These are phyloP conservation scores for Leiothrix lutea DNA, from an alignment of 2,113 vertebrate species.

Conservation along the genomic window DNA sequence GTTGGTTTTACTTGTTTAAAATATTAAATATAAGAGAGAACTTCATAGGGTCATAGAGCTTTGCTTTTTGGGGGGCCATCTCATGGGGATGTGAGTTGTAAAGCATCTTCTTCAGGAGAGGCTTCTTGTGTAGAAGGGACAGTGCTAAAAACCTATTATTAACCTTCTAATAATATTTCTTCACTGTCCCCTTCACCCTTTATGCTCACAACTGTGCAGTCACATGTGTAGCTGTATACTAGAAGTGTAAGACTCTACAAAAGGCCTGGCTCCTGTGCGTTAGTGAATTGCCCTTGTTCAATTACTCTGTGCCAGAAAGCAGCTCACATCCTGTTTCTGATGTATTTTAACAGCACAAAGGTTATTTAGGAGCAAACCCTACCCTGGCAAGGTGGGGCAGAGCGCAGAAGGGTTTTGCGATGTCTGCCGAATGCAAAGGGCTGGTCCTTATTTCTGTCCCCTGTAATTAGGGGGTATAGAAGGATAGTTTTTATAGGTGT, in stretches of 20 bases:
- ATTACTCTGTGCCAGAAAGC: constrained; percentile 42
- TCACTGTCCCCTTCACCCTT: neutral
- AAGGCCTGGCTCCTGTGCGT: constrained; percentile 4
- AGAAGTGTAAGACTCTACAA: constrained; percentile 24
- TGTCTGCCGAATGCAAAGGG: neutral
- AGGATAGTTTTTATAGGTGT: constrained; percentile 39
- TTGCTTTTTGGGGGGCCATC: neutral
- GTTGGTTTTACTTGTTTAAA: neutral
- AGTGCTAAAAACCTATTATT: neutral
- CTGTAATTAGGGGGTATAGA: constrained; percentile 13
- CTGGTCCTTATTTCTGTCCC: neutral
- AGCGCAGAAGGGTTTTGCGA: neutral
- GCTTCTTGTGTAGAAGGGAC: neutral
- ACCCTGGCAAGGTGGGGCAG: neutral
- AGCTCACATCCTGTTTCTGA: constrained; percentile 43
- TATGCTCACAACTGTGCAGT: constrained; percentile 31
- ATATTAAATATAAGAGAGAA: neutral
- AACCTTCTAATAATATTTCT: constrained; percentile 30
- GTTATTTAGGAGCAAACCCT: constrained; percentile 29
- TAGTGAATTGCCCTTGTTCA: constrained; percentile 41
- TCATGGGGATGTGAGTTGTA: accelerated
- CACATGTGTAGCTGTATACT: neutral
- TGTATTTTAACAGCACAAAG: constrained; percentile 36
- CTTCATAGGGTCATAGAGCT: neutral
- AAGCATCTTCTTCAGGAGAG: neutral